These are phyloP conservation scores for Leptogaster cylindrica DNA, from an alignment of 2,888 invertebrate species.

Conservation along the genomic window DNA sequence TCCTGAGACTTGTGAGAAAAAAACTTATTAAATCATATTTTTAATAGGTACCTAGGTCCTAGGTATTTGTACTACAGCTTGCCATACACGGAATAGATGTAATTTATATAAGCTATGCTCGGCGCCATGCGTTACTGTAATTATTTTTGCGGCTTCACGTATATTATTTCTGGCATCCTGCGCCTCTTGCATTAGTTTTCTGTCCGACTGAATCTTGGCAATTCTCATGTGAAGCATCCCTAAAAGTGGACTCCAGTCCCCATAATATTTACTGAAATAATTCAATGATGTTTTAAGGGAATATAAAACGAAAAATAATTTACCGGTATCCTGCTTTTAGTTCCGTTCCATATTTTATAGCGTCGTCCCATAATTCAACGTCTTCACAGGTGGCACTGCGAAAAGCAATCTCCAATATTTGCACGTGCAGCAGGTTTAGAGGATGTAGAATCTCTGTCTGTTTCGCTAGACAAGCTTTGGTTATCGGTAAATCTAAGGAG, in stretches of 20 bases:
- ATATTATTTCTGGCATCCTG: too few relatives aligned
- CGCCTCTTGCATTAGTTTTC: constrained; percentile 65
- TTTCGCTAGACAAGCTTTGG: constrained; percentile 74
- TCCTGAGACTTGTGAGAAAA: too few relatives aligned
- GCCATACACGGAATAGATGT: too few relatives aligned
- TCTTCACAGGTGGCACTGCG: constrained; percentile 82
- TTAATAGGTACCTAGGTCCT: too few relatives aligned
- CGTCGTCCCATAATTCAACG: constrained; percentile 77
- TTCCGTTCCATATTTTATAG: constrained; percentile 72
- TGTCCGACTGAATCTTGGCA: constrained; percentile 77
- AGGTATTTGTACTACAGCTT: too few relatives aligned
- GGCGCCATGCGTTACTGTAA: constrained; percentile 77
- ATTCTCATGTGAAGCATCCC: constrained; percentile 80
- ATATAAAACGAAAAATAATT: constrained; percentile 11
- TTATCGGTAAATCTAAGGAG: constrained; percentile 75
- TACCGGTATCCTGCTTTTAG: constrained; percentile 80
- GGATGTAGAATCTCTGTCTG: constrained; percentile 75
- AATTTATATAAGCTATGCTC: constrained; percentile 70
- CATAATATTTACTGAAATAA: constrained; percentile 79
- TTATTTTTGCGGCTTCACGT: constrained; percentile 70
- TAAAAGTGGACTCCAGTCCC: constrained; percentile 75
- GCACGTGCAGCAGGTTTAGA: constrained; percentile 75
- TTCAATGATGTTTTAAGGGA: too few relatives aligned
- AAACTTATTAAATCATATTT: too few relatives aligned
- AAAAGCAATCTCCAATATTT: constrained; percentile 80